Evolutionary conservation across 1,140 invertebrate genomes (phyloP).

Genomic region (Trissolcus basalis): DNA sequence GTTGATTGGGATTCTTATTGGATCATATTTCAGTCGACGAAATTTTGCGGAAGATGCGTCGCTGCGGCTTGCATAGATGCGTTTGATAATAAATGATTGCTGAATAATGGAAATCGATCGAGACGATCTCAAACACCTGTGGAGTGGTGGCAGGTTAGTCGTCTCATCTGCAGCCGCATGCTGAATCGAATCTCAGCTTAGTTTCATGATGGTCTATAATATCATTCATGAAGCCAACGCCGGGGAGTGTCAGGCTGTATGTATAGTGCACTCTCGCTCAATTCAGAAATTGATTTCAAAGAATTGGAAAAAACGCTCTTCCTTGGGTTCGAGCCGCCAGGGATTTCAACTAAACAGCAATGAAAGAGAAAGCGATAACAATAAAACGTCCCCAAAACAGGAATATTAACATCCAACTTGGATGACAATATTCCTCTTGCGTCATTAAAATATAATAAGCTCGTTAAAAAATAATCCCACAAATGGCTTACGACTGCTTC

Average conservation of each 20-base stretch:
- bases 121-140: conserved; percentile 40
- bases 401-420: no score
- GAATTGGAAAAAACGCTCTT: conserved; percentile 9
- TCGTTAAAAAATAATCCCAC: no score
- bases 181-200: conserved; percentile 27
- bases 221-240: conserved; percentile 27
- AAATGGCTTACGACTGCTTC: no score
- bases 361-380: neutral
- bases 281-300: conserved; percentile 21
- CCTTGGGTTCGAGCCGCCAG: neutral
- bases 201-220: conserved; percentile 39
- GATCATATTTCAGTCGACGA: no score
- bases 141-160: conserved; percentile 21
- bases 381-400: no score
- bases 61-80: no score
- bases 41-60: no score
- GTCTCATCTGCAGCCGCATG: conserved; percentile 10
- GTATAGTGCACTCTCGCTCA: conserved; percentile 16
- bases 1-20: conserved; percentile 3
- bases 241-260: neutral
- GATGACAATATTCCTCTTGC: no score
- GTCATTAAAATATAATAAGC: no score
- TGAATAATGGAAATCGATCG: conserved; percentile 43
- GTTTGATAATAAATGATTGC: conserved; percentile 29
- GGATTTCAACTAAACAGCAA: neutral